Evolutionary conservation across 2,888 invertebrate species (phyloP).

Genomic region (Bombylius major): DNA sequence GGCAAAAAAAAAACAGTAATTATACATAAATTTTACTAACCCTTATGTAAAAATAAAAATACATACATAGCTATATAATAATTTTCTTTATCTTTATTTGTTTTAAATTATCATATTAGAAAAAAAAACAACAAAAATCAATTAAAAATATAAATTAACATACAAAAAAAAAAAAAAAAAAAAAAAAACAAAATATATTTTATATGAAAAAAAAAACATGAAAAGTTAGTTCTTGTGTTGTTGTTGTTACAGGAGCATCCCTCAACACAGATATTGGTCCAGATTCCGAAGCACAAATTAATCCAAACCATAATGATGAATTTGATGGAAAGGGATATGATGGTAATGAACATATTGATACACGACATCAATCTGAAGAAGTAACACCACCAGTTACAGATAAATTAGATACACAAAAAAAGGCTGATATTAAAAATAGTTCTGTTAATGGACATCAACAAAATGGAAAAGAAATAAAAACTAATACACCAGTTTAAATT

Average conservation of each 20-base stretch:
- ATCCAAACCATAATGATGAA: slow-evolving; percentile 44
- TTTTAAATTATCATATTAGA: no score
- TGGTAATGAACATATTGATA: slow-evolving; percentile 33
- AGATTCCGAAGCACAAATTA: slow-evolving; percentile 49
- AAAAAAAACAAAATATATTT: neutral
- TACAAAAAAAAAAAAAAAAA: neutral
- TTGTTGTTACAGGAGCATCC: slow-evolving; percentile 50
- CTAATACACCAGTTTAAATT: slow-evolving; percentile 32
- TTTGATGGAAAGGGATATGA: slow-evolving; percentile 38
- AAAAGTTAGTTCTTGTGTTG: slow-evolving; percentile 37
- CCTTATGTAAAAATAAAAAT: no score
- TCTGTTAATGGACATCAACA: slow-evolving; percentile 20
- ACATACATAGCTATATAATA: no score
- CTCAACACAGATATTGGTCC: slow-evolving; percentile 47
- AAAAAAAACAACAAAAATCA: neutral
- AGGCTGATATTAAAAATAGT: slow-evolving; percentile 29
- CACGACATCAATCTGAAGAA: slow-evolving; percentile 33
- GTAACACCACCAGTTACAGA: slow-evolving; percentile 35
- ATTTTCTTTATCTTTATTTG: no score
- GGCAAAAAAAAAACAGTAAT: no score
- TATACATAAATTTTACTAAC: no score
- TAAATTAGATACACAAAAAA: slow-evolving; percentile 33
- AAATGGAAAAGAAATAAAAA: slow-evolving; percentile 27
- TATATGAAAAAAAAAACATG: slow-evolving; percentile 17
- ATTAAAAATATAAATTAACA: no score